These are phyloP conservation scores for Centropus bengalensis DNA, from an alignment of 2,113 vertebrate genomes.

Conservation along the genomic window DNA sequence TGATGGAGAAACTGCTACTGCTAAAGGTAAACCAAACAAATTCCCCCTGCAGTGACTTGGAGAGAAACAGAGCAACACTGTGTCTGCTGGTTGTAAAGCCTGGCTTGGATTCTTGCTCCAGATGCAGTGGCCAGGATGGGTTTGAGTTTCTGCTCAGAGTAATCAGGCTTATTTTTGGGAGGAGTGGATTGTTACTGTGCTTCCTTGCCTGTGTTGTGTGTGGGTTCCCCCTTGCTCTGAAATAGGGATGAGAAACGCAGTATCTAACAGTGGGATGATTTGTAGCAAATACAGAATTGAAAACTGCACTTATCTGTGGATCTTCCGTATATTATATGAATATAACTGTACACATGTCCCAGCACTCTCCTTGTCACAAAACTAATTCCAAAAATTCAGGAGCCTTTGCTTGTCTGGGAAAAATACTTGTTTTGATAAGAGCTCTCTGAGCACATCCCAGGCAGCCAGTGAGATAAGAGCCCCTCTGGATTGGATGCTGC, in stretches of 20 bases:
- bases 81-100: neutral
- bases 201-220: too few relatives aligned
- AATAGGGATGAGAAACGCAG: neutral
- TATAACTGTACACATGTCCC: neutral
- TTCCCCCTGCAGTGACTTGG: rapidly evolving
- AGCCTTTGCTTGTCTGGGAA: neutral
- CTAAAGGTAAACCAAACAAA: conserved; percentile 76
- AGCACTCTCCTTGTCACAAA: neutral
- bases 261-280: neutral
- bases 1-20: conserved; percentile 88
- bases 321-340: neutral
- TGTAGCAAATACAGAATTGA: neutral
- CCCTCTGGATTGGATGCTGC: neutral
- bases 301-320: neutral
- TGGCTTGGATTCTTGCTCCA: neutral
- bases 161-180: neutral
- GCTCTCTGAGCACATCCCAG: neutral
- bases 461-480: neutral
- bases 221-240: rapidly evolving
- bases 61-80: rapidly evolving
- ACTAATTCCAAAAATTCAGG: neutral
- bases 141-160: neutral
- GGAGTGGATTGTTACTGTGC: rapidly evolving
- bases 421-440: neutral
- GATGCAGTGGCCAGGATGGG: neutral